Base-by-base conservation (phyloP, 2,113 vertebrate genomes). In the Reinhardtius hippoglossoides region DNA sequence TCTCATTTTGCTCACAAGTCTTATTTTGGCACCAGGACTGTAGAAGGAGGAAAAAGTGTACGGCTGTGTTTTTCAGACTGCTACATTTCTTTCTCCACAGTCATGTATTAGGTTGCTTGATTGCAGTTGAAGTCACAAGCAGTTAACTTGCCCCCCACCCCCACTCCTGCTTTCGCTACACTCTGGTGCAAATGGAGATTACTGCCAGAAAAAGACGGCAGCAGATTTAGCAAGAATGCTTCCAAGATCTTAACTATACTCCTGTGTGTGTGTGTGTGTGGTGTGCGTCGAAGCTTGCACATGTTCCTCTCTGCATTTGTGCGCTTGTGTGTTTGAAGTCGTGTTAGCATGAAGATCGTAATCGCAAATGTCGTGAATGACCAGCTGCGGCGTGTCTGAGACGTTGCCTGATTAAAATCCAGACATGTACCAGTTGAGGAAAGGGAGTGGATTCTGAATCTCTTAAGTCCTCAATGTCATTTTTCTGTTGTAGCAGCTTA, bases 171-270 rank as follows among this genome's bases (percentile, higher is more conserved):
- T 68, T 65, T 72, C 58, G 62, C 62, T 68, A 14, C 58, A 78
- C 78, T 86, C 71, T 69, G 74, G 48, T 76, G 80, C 73, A 74
- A 63, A 83, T 72, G 55, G 54, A 67, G 70, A 85, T 86, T 75
- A 68, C 31, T 80, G 76, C 80, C 85, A 91, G 85, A 86, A 85
- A 85, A 90, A 78, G 71, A 83, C 52, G 24, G 86, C 88, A 80
- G 65, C 71, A 87, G 75, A 85, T 89, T 92, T 85, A 60, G 64
- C 73, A 83, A 92, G 90, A 88, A 88, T 84, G 92, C 71, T 85
- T 92, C 88, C 85, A 83, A 88, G 89, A 91, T 84, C 85, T 2
- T 87, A 91, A 85, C 84, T 87, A 80, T 42, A 79, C 46, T 12
- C 59, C 37, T 72, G 50, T 50, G 65, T 9, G 35, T 23, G 23